Evolutionary conservation across 2,888 invertebrate genomes (phyloP).

Genomic region (Diplazon laetatorius): DNA sequence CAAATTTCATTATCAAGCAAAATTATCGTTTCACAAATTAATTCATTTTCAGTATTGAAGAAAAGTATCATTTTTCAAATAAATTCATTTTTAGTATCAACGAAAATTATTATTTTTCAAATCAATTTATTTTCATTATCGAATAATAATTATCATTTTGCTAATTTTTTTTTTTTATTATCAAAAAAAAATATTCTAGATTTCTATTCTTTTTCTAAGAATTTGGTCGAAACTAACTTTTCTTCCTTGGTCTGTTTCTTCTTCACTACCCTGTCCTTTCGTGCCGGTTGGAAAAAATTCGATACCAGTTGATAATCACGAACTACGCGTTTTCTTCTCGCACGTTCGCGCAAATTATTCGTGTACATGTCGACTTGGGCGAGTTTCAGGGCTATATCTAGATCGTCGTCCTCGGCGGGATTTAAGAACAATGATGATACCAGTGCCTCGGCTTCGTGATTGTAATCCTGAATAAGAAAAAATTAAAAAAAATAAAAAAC

Average conservation of each 20-base stretch:
- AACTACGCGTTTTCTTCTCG: slow-evolving; percentile 94
- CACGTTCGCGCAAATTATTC: slow-evolving; percentile 91
- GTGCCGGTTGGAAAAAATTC: slow-evolving; percentile 89
- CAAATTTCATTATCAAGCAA: slow-evolving; percentile 15
- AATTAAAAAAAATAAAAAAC: too few relatives aligned
- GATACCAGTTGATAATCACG: slow-evolving; percentile 95
- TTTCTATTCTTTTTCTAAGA: neutral
- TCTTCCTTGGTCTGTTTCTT: slow-evolving; percentile 91
- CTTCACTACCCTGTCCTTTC: slow-evolving; percentile 84
- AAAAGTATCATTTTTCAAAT: too few relatives aligned
- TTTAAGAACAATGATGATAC: slow-evolving; percentile 93
- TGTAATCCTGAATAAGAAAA: slow-evolving; percentile 89
- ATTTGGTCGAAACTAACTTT: slow-evolving; percentile 87
- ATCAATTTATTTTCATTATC: slow-evolving; percentile 35
- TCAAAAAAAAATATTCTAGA: neutral
- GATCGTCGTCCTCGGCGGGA: slow-evolving; percentile 92
- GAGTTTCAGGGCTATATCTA: slow-evolving; percentile 94
- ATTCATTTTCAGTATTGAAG: too few relatives aligned
- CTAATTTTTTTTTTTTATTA: too few relatives aligned
- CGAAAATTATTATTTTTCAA: too few relatives aligned
- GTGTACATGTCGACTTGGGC: slow-evolving; percentile 97
- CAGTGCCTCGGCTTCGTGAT: slow-evolving; percentile 94
- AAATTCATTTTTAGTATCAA: too few relatives aligned
- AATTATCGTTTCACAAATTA: too few relatives aligned
- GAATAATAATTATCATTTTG: too few relatives aligned